Evolutionary conservation across 2,797 vertebrate species (phyloP), one percentile per base, ranked within the genome.

Genomic region (Gobio occitaniae): DNA sequence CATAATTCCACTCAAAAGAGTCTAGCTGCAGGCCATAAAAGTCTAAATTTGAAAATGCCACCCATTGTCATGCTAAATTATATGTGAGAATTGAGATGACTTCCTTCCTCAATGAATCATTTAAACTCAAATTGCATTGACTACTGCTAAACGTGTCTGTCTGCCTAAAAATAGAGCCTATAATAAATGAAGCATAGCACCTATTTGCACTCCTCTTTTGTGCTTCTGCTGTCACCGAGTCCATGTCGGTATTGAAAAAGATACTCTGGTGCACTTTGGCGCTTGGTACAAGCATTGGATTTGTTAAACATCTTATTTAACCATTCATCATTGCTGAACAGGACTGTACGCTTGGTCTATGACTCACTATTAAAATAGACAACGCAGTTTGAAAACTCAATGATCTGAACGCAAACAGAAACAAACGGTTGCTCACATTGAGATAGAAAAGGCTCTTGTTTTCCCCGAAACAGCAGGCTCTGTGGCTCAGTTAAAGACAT

Each of bases 51-150:
- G 16, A 72, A 72, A 52, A 32, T 7, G 4, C 56, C 83, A 84
- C 71, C 44, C 21, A 61, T 65, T 80, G 63, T 84, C 72, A 84
- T 81, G 63, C 47, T 21, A 72, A 74, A 80, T 84, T 78, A 78
- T 71, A 70, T 61, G 68, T 41, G 21, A 85, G 36, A 80, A 80
- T 48, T 36, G 47, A 79, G 68, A 72, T 63, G 52, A 80, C 56
- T 80, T 65, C 32, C 77, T 74, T 85, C 44, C 77, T 48, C 77
- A 74, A 52, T 85, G 54, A 85, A 80, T 85, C 77, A 85, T 52
- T 85, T 69, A 5, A 70, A 77, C 70, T 68, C n/a, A 80, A 80
- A 79, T 56, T 79, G 59, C 76, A 56, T 52, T 29, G n/a, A 75
- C 82, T 83, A 21, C 16, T 61, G 11, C 78, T 52, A 32, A 84